phyloP scores from a whole-genome alignment of 2,888 invertebrate species.

The Lasioglossum calceatum region DNA sequence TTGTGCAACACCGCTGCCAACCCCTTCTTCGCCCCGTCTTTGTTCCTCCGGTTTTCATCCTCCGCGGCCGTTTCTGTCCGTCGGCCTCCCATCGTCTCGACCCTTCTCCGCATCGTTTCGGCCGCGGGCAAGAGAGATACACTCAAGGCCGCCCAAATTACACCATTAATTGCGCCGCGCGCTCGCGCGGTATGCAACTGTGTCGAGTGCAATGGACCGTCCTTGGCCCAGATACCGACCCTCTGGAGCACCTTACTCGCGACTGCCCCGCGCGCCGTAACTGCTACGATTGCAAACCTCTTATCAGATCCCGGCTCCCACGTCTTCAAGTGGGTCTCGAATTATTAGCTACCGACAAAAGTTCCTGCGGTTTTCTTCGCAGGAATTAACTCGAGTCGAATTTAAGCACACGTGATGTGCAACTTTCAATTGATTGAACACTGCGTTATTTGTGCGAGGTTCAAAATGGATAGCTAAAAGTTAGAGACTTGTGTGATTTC shows the following conservation, averaged over 20 bases:
- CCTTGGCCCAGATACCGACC: constrained; percentile 74
- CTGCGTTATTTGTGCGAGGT: too few relatives aligned
- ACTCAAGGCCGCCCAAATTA: constrained; percentile 69
- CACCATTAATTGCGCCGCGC: constrained; percentile 72
- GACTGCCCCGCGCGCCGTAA: constrained; percentile 13
- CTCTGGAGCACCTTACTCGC: constrained; percentile 46
- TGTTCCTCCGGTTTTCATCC: neutral
- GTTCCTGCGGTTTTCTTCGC: too few relatives aligned
- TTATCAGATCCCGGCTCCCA: neutral
- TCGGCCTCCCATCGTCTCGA: neutral
- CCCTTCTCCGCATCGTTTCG: constrained; percentile 44
- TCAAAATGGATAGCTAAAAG: too few relatives aligned
- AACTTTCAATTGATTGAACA: too few relatives aligned
- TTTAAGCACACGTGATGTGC: too few relatives aligned
- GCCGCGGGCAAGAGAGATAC: constrained; percentile 48
- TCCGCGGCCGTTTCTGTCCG: neutral
- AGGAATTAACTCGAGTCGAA: too few relatives aligned
- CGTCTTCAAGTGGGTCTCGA: neutral
- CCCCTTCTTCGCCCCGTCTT: constrained; percentile 9
- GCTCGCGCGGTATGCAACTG: constrained; percentile 65
- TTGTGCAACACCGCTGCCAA: neutral
- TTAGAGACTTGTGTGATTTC: too few relatives aligned
- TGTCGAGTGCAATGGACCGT: constrained; percentile 71
- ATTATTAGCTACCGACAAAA: neutral
- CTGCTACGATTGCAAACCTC: constrained; percentile 5